Conservation (phyloP, 2,113 vertebrate species). For the Plecotus auritus region DNA sequence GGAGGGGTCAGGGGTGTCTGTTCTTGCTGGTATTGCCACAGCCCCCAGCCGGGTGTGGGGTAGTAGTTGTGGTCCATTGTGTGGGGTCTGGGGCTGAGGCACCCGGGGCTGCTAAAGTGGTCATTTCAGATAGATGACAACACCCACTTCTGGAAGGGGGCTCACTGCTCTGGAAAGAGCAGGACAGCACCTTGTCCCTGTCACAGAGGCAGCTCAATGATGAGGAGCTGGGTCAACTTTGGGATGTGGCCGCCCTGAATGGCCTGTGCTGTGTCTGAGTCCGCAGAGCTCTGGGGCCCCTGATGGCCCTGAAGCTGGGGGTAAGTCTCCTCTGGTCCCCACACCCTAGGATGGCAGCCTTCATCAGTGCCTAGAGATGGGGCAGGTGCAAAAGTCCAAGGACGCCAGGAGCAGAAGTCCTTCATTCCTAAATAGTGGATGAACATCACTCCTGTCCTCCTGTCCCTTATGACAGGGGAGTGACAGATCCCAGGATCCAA, state of each 20-base stretch:
- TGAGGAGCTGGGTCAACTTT: not conserved
- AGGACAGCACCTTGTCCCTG: not conserved
- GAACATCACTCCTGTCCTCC: not conserved
- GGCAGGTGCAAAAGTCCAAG: not conserved
- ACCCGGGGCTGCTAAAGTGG: not conserved
- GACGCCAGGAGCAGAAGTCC: not conserved
- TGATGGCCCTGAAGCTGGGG: not conserved
- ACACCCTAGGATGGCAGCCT: not conserved
- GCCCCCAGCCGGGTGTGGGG: not conserved
- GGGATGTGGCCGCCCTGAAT: not conserved
- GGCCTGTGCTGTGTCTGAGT: not conserved
- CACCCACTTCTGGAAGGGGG: not conserved
- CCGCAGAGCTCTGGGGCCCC: not conserved
- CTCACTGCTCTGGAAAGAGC: not conserved
- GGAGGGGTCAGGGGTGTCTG: no score
- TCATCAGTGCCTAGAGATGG: not conserved
- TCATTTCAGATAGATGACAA: not conserved
- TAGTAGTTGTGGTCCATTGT: not conserved
- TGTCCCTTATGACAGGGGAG: not conserved
- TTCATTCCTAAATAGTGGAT: not conserved
- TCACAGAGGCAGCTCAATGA: not conserved
- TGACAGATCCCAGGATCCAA: fast-evolving
- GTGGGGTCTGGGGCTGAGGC: not conserved
- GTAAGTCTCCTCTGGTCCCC: not conserved
- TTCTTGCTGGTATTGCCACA: not conserved